Percentiles rank a stretch among this genome's conserved stretches.
Evolutionary conservation across 2,888 invertebrate species (phyloP).

Genomic region (Dione juno): DNA sequence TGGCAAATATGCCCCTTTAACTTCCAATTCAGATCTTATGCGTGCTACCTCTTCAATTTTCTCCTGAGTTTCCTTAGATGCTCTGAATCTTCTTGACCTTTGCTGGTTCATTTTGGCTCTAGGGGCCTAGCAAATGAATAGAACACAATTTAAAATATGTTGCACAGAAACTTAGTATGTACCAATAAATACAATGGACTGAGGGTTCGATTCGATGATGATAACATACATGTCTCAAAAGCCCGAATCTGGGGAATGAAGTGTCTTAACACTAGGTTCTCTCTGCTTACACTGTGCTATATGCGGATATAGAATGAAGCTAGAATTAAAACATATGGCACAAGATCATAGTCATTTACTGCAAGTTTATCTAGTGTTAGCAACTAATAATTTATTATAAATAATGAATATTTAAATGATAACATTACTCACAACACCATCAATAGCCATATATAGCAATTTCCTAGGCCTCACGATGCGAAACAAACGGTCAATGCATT

Average conservation of each 20-base stretch:
- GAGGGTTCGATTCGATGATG: too few relatives aligned
- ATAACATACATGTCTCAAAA: too few relatives aligned
- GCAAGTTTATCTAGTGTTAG: too few relatives aligned
- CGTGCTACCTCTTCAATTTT: slow-evolving; percentile 93
- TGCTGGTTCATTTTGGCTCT: slow-evolving; percentile 99
- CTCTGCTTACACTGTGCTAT: too few relatives aligned
- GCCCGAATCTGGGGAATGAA: too few relatives aligned
- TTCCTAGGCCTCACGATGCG: slow-evolving; percentile 96
- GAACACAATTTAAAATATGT: neutral
- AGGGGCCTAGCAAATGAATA: slow-evolving; percentile 87
- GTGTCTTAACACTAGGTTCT: too few relatives aligned
- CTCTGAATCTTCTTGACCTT: slow-evolving; percentile 96
- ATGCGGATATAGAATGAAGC: too few relatives aligned
- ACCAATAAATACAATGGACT: too few relatives aligned
- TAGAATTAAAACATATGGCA: neutral
- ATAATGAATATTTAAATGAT: neutral
- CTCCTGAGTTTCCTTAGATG: slow-evolving; percentile 96
- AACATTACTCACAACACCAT: slow-evolving; percentile 91
- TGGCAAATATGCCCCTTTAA: slow-evolving; percentile 90
- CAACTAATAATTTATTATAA: too few relatives aligned
- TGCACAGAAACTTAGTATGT: too few relatives aligned
- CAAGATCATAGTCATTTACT: too few relatives aligned
- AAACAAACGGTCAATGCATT: slow-evolving; percentile 98
- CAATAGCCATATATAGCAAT: slow-evolving; percentile 99
- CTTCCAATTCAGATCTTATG: slow-evolving; percentile 88